Evolutionary conservation across 30 jellyfish, hydroid and myxozoan species (phyloP).

Genomic region (Mastigias papua): DNA sequence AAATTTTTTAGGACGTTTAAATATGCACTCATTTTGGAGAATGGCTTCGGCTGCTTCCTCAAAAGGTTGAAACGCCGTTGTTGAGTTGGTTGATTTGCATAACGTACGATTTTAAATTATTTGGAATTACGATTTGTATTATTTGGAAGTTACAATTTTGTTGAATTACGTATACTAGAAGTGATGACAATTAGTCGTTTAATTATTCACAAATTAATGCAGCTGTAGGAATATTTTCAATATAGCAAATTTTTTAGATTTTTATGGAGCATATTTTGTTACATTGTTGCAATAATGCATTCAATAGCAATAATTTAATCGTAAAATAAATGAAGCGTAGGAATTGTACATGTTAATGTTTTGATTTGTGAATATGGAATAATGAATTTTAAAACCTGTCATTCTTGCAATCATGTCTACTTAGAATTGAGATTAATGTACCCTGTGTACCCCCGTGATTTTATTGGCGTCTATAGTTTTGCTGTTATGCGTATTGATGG

Average conservation of each 20-base stretch:
- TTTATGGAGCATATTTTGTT: constrained; percentile 9
- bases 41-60: not conserved
- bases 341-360: not conserved
- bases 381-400: no score
- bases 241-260: not conserved
- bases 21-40: not conserved
- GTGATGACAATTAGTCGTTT: not conserved
- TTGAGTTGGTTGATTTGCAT: not conserved
- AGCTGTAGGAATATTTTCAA: not conserved
- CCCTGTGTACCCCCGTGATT: no score
- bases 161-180: not conserved
- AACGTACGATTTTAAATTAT: no score
- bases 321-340: not conserved
- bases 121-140: no score
- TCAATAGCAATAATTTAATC: not conserved
- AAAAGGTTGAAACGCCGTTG: not conserved
- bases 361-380: no score
- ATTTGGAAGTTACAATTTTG: not conserved
- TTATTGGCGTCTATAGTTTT: no score
- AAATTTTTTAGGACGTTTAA: no score
- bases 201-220: not conserved
- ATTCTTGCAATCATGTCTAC: no score
- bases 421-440: no score
- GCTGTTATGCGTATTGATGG: no score
- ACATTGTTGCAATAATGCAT: not conserved